phyloP scores from a whole-genome alignment of 2,888 invertebrate genomes.

The Sphaerophoria rueppellii region DNA sequence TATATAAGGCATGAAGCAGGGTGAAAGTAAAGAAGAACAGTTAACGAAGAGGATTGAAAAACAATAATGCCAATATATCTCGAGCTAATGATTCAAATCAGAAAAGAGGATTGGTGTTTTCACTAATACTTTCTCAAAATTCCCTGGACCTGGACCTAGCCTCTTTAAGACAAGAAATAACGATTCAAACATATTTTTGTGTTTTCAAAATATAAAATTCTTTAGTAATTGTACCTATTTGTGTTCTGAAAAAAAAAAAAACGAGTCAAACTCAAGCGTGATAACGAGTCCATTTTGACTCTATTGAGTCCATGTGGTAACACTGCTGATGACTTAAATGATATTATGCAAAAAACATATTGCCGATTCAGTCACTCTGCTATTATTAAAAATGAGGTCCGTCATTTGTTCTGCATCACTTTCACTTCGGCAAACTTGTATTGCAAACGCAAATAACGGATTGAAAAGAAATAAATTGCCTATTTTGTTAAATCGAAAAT shows the following conservation, averaged over 20 bases:
- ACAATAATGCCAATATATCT: constrained; percentile 42
- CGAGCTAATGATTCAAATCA: too few relatives aligned
- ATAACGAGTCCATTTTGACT: too few relatives aligned
- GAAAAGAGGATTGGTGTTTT: too few relatives aligned
- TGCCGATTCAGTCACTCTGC: constrained; percentile 35
- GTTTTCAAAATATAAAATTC: too few relatives aligned
- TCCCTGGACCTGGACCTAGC: too few relatives aligned
- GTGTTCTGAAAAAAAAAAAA: too few relatives aligned
- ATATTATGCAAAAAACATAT: constrained; percentile 22
- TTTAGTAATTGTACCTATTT: too few relatives aligned
- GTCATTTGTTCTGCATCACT: constrained; percentile 60
- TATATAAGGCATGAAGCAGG: constrained; percentile 25
- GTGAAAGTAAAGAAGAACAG: background rate
- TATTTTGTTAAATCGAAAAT: constrained; percentile 20
- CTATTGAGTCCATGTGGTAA: too few relatives aligned
- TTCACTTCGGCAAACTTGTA: constrained; percentile 36
- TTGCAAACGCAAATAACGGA: constrained; percentile 12
- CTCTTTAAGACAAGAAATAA: too few relatives aligned
- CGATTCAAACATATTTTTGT: too few relatives aligned
- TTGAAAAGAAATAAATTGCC: constrained; percentile 11
- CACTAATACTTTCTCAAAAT: too few relatives aligned
- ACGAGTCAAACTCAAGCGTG: too few relatives aligned
- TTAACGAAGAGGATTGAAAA: background rate
- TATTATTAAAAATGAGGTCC: constrained; percentile 58
- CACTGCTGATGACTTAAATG: constrained; percentile 1